Conservation (phyloP, 2,888 invertebrate genomes). For the Hydrotaea diabolus region DNA sequence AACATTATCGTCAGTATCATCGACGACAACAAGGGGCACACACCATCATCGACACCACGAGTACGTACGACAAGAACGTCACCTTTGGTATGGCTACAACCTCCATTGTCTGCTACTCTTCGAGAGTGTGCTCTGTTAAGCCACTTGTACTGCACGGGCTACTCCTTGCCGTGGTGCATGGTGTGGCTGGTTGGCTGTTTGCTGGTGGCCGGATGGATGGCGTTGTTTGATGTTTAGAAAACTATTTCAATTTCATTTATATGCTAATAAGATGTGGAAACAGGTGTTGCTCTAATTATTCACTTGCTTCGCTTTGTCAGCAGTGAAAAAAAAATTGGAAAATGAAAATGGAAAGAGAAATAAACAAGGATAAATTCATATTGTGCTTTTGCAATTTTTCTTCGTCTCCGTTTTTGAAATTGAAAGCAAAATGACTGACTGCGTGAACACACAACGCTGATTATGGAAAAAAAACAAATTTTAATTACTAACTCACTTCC, state of each 20-base stretch:
- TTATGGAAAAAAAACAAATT: constrained; percentile 22
- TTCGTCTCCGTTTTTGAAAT: constrained; percentile 19
- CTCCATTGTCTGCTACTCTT: constrained; percentile 1
- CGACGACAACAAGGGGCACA: constrained; percentile 17
- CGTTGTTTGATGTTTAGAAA: constrained; percentile 62
- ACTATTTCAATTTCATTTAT: constrained; percentile 69
- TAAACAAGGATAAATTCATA: constrained; percentile 23
- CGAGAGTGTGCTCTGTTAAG: background rate
- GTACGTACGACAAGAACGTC: background rate
- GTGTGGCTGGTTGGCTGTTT: too few species aligned
- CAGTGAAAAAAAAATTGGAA: constrained; percentile 11
- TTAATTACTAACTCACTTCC: constrained; percentile 15
- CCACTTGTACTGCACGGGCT: background rate
- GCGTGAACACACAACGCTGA: background rate
- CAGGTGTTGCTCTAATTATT: constrained; percentile 64
- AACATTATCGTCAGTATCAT: constrained; percentile 33
- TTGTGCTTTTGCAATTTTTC: constrained; percentile 20
- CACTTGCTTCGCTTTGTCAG: constrained; percentile 54
- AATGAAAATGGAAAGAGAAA: too few species aligned
- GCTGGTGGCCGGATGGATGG: constrained; percentile 7
- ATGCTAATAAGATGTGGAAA: constrained; percentile 68
- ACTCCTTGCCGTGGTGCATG: constrained; percentile 6
- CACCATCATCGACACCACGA: constrained; percentile 18
- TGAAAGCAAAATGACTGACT: constrained; percentile 27
- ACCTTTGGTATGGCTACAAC: constrained; percentile 12